phyloP scores from a whole-genome alignment of 2,888 invertebrate species.

The Aspidiotus destructor region DNA sequence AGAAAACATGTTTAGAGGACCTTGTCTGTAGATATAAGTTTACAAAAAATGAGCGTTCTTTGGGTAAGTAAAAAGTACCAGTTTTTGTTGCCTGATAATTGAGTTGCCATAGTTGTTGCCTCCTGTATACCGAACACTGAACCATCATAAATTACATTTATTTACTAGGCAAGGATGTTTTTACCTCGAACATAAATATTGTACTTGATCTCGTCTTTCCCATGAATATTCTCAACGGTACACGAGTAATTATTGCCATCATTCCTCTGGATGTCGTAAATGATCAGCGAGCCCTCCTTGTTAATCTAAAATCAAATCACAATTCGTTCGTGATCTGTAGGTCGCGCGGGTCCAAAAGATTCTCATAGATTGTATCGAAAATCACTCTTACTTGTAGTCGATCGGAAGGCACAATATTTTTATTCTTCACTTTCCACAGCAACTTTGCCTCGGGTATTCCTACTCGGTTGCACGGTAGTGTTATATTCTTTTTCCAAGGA shows the following conservation, averaged over 20 bases:
- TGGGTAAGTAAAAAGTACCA: too few species aligned
- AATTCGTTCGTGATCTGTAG: neutral
- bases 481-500: slow-evolving; percentile 80
- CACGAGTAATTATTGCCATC: slow-evolving; percentile 89
- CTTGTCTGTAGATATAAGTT: too few species aligned
- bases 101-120: too few species aligned
- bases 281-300: slow-evolving; percentile 59
- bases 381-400: slow-evolving; percentile 27
- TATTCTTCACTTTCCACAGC: slow-evolving; percentile 69
- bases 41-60: too few species aligned
- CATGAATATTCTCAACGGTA: slow-evolving; percentile 70
- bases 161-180: neutral
- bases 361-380: too few species aligned
- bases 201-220: slow-evolving; percentile 72
- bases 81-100: too few species aligned
- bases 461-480: slow-evolving; percentile 72
- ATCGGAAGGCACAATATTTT: slow-evolving; percentile 50
- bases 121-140: too few species aligned
- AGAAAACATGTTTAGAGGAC: too few species aligned
- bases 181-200: slow-evolving; percentile 51
- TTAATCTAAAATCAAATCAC: slow-evolving; percentile 30
- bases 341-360: slow-evolving; percentile 37
- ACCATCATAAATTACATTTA: too few species aligned
- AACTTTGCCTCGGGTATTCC: slow-evolving; percentile 69
- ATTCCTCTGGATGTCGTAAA: slow-evolving; percentile 65